Conservation (phyloP, 2,797 vertebrate species). For the Myotis planiceps region DNA sequence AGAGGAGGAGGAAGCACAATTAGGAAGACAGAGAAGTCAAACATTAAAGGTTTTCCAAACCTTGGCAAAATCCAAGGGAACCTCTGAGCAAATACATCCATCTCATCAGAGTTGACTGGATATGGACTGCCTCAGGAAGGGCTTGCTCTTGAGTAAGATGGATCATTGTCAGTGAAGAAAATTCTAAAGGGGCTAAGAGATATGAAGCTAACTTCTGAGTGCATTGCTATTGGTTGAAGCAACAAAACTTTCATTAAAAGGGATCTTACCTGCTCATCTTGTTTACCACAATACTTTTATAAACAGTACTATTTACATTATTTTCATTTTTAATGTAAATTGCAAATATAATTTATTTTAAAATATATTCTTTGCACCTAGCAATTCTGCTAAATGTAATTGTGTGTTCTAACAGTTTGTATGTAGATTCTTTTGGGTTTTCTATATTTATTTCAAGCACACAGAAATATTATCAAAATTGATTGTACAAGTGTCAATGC, state of each 20-base stretch:
- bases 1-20: not conserved
- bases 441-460: not conserved
- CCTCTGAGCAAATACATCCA: not conserved
- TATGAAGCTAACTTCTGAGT: not conserved
- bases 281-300: not conserved
- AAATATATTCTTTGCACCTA: not conserved
- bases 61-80: not conserved
- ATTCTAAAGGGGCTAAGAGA: not conserved
- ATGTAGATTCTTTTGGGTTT: not conserved
- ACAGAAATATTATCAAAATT: not conserved
- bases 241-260: not conserved
- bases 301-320: not conserved
- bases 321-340: not conserved
- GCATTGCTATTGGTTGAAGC: not conserved
- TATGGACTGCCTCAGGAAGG: not conserved
- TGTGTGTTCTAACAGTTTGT: not conserved
- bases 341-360: not conserved
- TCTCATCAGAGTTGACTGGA: not conserved
- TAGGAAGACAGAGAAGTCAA: not conserved
- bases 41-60: not conserved
- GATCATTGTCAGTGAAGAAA: not conserved
- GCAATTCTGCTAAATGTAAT: not conserved
- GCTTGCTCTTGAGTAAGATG: not conserved
- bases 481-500: not conserved
- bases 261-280: not conserved